Evolutionary conservation across 2,113 vertebrate genomes (phyloP).

Genomic region (Apaloderma vittatum): DNA sequence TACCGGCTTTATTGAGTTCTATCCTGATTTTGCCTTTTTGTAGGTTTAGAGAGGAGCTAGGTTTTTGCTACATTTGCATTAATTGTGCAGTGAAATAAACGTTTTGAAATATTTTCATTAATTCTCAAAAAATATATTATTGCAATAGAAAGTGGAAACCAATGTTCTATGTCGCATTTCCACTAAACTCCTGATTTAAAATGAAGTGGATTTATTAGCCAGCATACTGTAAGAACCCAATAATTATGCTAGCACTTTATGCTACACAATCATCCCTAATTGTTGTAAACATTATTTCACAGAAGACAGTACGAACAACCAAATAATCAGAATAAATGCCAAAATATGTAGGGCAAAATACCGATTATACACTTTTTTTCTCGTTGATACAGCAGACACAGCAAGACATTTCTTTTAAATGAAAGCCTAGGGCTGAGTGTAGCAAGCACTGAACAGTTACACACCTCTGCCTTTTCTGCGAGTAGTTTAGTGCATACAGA

Average conservation of each 20-base stretch:
- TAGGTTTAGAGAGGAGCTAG: not conserved
- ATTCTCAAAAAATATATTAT: not conserved
- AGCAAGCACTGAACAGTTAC: not conserved
- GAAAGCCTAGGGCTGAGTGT: not conserved
- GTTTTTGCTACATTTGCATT: not conserved
- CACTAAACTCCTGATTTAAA: not conserved
- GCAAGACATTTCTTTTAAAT: not conserved
- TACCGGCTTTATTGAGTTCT: not conserved
- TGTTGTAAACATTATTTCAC: not conserved
- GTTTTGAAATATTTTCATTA: not conserved
- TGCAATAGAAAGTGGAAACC: not conserved
- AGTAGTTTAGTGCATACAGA: not conserved
- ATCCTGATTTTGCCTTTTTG: not conserved
- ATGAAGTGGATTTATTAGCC: not conserved
- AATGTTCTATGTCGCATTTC: not conserved
- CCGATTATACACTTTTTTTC: not conserved
- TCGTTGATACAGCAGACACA: not conserved
- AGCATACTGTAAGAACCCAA: not conserved
- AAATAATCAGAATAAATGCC: not conserved
- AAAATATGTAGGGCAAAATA: not conserved
- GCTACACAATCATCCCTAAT: not conserved
- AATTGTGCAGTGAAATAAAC: not conserved
- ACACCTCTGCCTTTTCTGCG: not conserved
- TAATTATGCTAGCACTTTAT: not conserved
- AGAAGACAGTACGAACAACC: not conserved